Evolutionary conservation across 37 sponge, comb jelly and placozoan species (phyloP).

Genomic region (Spongia lamella): DNA sequence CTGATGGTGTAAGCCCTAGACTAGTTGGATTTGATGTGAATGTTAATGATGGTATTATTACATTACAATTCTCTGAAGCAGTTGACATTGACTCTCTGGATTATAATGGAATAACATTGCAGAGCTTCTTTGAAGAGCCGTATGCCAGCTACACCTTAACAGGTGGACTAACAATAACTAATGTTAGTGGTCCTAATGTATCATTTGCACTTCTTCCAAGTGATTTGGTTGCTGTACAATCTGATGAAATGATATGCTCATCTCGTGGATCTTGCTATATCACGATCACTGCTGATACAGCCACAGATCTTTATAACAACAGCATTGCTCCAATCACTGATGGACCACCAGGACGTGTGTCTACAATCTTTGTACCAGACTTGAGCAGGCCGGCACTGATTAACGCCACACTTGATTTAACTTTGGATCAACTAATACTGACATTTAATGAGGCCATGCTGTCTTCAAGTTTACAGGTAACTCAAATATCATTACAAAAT

Average conservation of each 20-base stretch:
- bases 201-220: constrained; percentile 8
- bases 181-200: constrained; percentile 18
- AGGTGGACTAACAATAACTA: constrained; percentile 30
- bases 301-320: constrained; percentile 48
- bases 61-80: constrained; percentile 65
- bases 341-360: constrained; percentile 26
- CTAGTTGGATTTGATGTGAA: constrained; percentile 60
- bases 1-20: constrained; percentile 52
- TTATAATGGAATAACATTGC: constrained; percentile 44
- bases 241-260: constrained; percentile 25
- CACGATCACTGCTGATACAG: constrained; percentile 11
- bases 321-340: constrained; percentile 15
- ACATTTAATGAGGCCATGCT: constrained; percentile 47
- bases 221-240: constrained; percentile 41
- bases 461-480: constrained; percentile 2
- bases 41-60: constrained; percentile 46
- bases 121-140: constrained; percentile 25
- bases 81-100: constrained; percentile 42
- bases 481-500: not conserved
- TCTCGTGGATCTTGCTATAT: constrained; percentile 50
- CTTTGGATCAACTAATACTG: constrained; percentile 23
- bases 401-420: constrained; percentile 39
- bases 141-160: constrained; percentile 37
- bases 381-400: constrained; percentile 13
- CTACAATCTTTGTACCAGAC: constrained; percentile 7